These are phyloP conservation scores for Proctacanthus coquilletti DNA, from an alignment of 1,140 invertebrate species.

Conservation along the genomic window DNA sequence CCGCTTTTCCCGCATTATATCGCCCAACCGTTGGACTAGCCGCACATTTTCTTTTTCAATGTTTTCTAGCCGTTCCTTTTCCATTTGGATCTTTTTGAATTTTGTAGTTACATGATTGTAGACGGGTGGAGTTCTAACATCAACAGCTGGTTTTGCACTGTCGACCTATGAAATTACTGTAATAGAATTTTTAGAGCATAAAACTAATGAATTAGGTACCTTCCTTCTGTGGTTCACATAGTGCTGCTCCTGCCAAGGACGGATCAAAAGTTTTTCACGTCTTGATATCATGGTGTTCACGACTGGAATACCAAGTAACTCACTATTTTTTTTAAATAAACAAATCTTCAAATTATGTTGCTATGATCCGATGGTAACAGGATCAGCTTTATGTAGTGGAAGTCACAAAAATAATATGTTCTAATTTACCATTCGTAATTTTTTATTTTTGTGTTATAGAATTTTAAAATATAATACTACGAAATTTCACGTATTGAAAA, in stretches of 20 bases:
- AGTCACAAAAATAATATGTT: no score
- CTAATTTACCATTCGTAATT: no score
- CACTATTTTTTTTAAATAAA: no score
- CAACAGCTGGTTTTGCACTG: constrained; percentile 36
- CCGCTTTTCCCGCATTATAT: constrained; percentile 35
- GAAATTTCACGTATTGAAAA: no score
- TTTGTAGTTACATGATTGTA: constrained; percentile 36
- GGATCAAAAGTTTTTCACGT: constrained; percentile 32
- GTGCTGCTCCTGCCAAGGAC: constrained; percentile 31
- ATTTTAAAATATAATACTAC: no score
- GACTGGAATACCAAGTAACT: no score
- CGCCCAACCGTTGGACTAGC: constrained; percentile 35
- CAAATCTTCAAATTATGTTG: no score
- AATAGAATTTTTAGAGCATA: constrained; percentile 3
- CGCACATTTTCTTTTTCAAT: constrained; percentile 38
- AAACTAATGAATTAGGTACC: constrained; percentile 11
- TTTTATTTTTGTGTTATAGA: no score
- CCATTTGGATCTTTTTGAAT: constrained; percentile 38
- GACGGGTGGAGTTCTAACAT: constrained; percentile 31
- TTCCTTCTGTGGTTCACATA: constrained; percentile 33
- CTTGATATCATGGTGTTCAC: constrained; percentile 35
- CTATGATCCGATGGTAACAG: no score
- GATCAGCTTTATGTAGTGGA: no score
- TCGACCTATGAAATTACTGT: constrained; percentile 24
- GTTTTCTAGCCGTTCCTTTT: constrained; percentile 34